Evolutionary conservation across 2,797 vertebrate species (phyloP).

Genomic region (Sebastes umbrosus): DNA sequence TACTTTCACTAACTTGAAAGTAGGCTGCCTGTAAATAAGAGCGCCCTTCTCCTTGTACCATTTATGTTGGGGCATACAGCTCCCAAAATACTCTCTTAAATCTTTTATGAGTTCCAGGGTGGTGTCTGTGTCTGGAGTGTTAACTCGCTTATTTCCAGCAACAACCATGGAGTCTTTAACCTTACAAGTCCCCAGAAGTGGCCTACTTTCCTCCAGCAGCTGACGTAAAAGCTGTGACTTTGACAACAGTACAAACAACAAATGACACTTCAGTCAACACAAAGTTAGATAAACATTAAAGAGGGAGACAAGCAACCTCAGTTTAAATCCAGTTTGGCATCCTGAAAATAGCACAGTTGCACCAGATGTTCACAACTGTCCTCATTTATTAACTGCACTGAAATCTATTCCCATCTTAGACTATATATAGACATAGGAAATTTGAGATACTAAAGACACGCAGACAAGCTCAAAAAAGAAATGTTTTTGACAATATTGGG

Average conservation of each 20-base stretch:
- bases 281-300: constrained; percentile 25
- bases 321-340: constrained; percentile 11
- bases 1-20: constrained; percentile 51
- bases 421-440: background rate
- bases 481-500: background rate
- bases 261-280: constrained; percentile 21
- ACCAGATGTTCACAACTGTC: constrained; percentile 15
- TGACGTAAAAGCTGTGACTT: constrained; percentile 53
- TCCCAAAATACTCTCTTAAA: constrained; percentile 80
- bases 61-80: constrained; percentile 68
- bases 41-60: constrained; percentile 67
- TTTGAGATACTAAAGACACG: background rate
- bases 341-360: constrained; percentile 20
- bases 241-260: constrained; percentile 43
- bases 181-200: constrained; percentile 61
- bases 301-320: constrained; percentile 11
- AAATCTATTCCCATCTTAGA: constrained; percentile 1
- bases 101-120: constrained; percentile 79
- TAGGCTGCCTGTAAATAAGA: constrained; percentile 70
- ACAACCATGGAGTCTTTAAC: constrained; percentile 74
- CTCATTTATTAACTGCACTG: background rate
- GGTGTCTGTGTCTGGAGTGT: constrained; percentile 73
- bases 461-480: background rate
- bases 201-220: constrained; percentile 59
- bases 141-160: constrained; percentile 67